A percentile compares a stretch with the other conserved stretches of the same genome.
Conservation (phyloP, 2,888 invertebrate species). For the Limnephilus marmoratus region DNA sequence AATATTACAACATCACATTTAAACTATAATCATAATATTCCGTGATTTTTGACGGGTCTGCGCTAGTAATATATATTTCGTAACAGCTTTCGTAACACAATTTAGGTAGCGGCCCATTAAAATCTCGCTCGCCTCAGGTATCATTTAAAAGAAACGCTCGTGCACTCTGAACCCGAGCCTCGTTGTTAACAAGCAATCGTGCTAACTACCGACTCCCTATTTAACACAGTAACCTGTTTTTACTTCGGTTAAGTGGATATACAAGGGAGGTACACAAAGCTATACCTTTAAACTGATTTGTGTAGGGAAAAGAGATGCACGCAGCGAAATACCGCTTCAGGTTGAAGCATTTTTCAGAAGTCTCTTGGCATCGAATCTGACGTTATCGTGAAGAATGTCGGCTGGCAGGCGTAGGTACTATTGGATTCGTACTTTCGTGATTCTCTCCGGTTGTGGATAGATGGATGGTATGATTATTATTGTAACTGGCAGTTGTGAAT, state of each 20-base stretch:
- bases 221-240: constrained; percentile 55
- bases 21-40: too few relatives aligned
- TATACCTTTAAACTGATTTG: neutral
- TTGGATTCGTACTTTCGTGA: too few relatives aligned
- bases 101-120: neutral
- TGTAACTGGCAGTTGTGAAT: too few relatives aligned
- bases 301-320: neutral
- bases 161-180: constrained; percentile 10
- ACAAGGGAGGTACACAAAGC: constrained; percentile 18
- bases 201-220: constrained; percentile 15
- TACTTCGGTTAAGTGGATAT: constrained; percentile 46
- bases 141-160: neutral
- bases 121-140: neutral
- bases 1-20: too few relatives aligned
- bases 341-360: neutral
- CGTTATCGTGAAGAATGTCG: too few relatives aligned
- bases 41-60: too few relatives aligned
- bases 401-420: too few relatives aligned
- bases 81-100: neutral
- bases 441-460: too few relatives aligned
- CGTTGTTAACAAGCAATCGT: constrained; percentile 8
- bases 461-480: too few relatives aligned
- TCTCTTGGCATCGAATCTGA: too few relatives aligned
- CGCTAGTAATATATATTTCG: neutral
- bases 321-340: constrained; percentile 32